These are phyloP conservation scores for Coleophora flavipennella DNA, from an alignment of 2,888 invertebrate species.

Conservation along the genomic window DNA sequence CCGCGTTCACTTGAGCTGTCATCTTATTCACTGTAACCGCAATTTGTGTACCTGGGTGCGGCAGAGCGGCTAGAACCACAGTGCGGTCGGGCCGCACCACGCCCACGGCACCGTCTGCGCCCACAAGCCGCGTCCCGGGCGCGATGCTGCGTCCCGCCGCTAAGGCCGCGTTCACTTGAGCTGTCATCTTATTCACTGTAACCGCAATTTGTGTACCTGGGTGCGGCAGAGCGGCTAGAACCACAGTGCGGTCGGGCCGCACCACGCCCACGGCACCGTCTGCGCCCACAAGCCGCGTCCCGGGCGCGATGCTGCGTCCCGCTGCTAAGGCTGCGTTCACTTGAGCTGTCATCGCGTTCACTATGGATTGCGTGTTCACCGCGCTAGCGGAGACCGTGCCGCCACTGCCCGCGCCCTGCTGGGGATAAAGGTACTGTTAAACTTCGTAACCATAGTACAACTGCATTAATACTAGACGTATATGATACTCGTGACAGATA, in stretches of 20 bases:
- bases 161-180: constrained; percentile 76
- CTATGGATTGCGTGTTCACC: constrained; percentile 45
- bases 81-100: constrained; percentile 77
- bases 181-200: too few relatives aligned
- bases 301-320: constrained; percentile 61
- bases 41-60: constrained; percentile 36
- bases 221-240: constrained; percentile 67
- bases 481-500: too few relatives aligned
- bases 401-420: neutral
- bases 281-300: constrained; percentile 64
- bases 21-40: too few relatives aligned
- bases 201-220: constrained; percentile 28
- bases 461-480: too few relatives aligned
- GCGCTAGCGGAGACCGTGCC: constrained; percentile 20
- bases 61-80: constrained; percentile 69
- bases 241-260: constrained; percentile 74
- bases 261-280: constrained; percentile 79
- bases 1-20: constrained; percentile 79
- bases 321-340: constrained; percentile 75
- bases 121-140: constrained; percentile 65
- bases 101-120: constrained; percentile 76
- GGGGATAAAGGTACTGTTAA: neutral
- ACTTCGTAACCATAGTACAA: too few relatives aligned
- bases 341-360: constrained; percentile 68
- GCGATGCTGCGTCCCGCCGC: constrained; percentile 67